phyloP scores from a whole-genome alignment of 2,797 vertebrate species.

The Phalanger gymnotis region DNA sequence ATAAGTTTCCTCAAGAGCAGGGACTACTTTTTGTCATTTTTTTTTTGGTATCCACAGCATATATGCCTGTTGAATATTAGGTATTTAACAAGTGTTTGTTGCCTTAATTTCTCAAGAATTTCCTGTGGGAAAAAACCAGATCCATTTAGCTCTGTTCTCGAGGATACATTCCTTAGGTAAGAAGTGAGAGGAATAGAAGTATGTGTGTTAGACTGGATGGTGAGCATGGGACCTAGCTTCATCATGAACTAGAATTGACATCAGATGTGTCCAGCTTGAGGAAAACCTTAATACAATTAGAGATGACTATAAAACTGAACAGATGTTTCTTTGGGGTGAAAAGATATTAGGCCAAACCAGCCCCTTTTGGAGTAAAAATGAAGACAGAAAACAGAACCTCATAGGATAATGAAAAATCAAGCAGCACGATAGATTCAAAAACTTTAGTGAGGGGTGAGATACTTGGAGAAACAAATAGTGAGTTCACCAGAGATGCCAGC shows the following conservation, averaged over 20 bases:
- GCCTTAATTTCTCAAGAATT: not conserved
- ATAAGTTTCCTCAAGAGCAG: not conserved
- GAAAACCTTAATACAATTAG: not conserved
- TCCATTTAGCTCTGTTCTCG: not conserved
- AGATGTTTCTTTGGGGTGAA: not conserved
- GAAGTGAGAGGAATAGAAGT: not conserved
- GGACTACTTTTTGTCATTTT: not conserved
- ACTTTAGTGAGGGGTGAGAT: not conserved
- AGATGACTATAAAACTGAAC: not conserved
- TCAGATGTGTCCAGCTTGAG: not conserved
- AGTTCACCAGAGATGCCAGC: not conserved
- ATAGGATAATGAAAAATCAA: not conserved
- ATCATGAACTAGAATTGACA: not conserved
- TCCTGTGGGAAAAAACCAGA: not conserved
- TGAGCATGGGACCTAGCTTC: not conserved
- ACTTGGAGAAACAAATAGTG: not conserved
- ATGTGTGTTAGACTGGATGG: not conserved
- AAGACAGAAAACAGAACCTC: not conserved
- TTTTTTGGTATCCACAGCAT: not conserved
- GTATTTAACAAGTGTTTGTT: not conserved
- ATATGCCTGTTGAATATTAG: not conserved
- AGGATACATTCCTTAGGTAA: not conserved
- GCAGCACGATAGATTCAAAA: not conserved
- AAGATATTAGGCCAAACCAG: not conserved
- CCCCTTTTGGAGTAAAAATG: not conserved